Evolutionary conservation across 2,113 vertebrate genomes (phyloP), one percentile per base, ranked within the genome.

Genomic region (Cololabis saira): DNA sequence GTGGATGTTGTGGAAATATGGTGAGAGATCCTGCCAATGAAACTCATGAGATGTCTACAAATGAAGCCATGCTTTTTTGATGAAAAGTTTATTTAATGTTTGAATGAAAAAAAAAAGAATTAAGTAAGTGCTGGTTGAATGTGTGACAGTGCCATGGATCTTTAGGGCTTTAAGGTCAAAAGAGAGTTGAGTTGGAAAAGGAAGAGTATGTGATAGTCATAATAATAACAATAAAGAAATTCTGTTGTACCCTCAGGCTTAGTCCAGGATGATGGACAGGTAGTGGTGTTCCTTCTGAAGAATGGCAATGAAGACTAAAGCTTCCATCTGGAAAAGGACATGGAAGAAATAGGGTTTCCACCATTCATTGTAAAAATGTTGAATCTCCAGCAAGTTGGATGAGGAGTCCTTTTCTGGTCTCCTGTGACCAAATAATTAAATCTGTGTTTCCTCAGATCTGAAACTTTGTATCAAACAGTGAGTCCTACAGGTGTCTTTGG

Each of bases 301-400:
- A 73, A 73, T 45, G 50, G 21, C 47, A 73, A 37, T 58, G 21
- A 60, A 60, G 41, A 47, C 17, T 40, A 9, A 51, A 15, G 47
- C 37, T 18, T 64, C 22, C 22, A 33, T 56, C 24, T 27, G 24
- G 24, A 27, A 27, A 27, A 27, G 33, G 33, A 37, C 6, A 37
- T 37, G 33, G 17, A 40, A 37, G 27, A 37, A 12, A 61, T 12
- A 3, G 19, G 22, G 14, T 15, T 40, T 22, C 30, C 3, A 21
- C 13, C 15, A 13, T 50, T 14, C 2, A 7, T 24, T n/a, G 42
- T 11, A 30, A 13, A 37, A 49, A 12, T 17, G 15, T 5, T 48
- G 4, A 12, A 37, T 12, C 47, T 12, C 57, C 5, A 10, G 1
- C 12, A 61, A 5, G 12, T 47, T 33, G 3, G n/a, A 61, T 17